phyloP scores from a whole-genome alignment of 2,113 vertebrate genomes.

The Candoia aspera region DNA sequence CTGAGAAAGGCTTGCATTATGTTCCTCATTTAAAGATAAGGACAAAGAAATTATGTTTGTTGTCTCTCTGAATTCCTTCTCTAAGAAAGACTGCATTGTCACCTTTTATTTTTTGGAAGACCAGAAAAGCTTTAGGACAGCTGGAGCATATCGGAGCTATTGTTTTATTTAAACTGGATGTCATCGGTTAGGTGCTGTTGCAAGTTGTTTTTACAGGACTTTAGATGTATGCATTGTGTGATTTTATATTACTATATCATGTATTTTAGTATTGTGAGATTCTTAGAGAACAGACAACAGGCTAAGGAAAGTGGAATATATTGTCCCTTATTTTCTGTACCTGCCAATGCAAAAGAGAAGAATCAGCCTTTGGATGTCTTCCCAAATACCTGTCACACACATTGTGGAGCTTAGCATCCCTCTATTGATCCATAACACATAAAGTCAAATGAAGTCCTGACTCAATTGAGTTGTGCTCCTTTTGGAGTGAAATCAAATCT shows the following conservation, averaged over 20 bases:
- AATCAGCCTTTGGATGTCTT: slow-evolving; percentile 1
- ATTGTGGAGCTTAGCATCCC: background rate
- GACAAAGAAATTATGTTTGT: too few species aligned
- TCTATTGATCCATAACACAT: background rate
- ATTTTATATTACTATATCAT: background rate
- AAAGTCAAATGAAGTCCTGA: slow-evolving; percentile 7
- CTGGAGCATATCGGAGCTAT: background rate
- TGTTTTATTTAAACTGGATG: background rate
- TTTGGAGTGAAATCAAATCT: background rate
- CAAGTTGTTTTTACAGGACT: background rate
- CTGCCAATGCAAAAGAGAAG: background rate
- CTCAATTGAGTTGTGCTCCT: background rate
- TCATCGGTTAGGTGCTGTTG: background rate
- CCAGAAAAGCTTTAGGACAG: background rate
- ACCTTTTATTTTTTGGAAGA: background rate
- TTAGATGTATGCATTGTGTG: background rate
- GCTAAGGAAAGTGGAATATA: background rate
- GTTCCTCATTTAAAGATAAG: background rate
- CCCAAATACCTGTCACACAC: background rate
- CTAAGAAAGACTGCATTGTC: background rate
- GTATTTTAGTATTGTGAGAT: background rate
- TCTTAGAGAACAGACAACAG: background rate
- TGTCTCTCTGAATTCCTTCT: background rate
- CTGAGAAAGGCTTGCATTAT: background rate
- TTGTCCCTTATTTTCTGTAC: background rate